Evolutionary conservation across 2,888 invertebrate genomes (phyloP), one percentile per base, ranked within the genome.

Genomic region (Listrodromus nycthemerus): DNA sequence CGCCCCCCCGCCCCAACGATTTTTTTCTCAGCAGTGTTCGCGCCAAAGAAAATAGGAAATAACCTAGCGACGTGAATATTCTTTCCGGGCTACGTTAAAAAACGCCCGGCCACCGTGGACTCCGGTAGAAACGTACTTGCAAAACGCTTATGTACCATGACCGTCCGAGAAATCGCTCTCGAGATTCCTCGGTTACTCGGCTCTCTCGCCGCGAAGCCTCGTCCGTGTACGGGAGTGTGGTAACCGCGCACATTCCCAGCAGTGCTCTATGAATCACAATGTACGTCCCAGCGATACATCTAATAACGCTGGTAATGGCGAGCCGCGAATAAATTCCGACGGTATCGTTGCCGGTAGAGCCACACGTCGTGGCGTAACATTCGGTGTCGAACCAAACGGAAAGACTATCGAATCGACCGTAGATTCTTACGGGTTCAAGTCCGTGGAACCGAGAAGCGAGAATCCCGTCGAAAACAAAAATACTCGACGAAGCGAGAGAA

Each of bases 101-200:
- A 74, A 55, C 41, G 52, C 37, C 37, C 3, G 3, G 41, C 24
- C 77, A 50, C 24, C 58, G 33, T 61, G 58, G 50, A 19, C 50
- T 10, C 10, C 41, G 19, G 50, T 69, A n/a, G 73, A 52, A 63
- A n/a, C 27, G 52, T 61, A 82, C 71, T 82, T 78, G 69, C 33
- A 63, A 69, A 66, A 77, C 70, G 73, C 80, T 81, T 77, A 81
- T 81, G 77, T 71, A 76, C 84, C 84, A 77, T 84, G 84, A 84
- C 77, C 52, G 66, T 70, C 77, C 80, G 71, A 50, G 81, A 70
- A 83, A 76, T 83, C 61, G 75, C 41, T 82, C 77, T 77, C 41
- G 58, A 77, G 82, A 77, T 82, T 82, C 66, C 67, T 82, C 33
- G 33, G 24, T 73, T 6, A 4, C 70, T 52, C 33, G 50, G 61